Conservation (phyloP, 2,888 invertebrate genomes). For the Sinohyriopsis cumingii region DNA sequence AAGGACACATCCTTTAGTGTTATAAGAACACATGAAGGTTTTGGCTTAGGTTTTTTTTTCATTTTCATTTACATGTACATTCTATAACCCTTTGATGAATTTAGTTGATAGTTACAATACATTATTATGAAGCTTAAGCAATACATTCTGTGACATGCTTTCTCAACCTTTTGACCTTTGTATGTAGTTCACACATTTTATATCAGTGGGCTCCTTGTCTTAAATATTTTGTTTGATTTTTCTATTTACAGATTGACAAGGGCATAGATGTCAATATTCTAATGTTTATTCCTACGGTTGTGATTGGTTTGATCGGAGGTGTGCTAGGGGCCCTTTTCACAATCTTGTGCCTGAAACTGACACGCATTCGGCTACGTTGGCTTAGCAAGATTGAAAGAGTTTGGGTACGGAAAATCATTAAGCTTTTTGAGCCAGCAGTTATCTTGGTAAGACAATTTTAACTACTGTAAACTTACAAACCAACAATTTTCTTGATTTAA, state of each 20-base stretch:
- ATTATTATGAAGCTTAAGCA: too few relatives aligned
- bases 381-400: constrained; percentile 60
- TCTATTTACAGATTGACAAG: constrained; percentile 53
- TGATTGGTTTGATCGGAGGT: constrained; percentile 72
- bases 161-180: too few relatives aligned
- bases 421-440: constrained; percentile 67
- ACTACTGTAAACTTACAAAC: neutral
- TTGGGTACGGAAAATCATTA: constrained; percentile 58
- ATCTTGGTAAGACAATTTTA: constrained; percentile 55
- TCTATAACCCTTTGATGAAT: too few relatives aligned
- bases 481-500: too few relatives aligned
- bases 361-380: constrained; percentile 64
- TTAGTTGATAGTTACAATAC: too few relatives aligned
- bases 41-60: too few relatives aligned
- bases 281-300: constrained; percentile 70
- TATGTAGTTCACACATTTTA: too few relatives aligned
- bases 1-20: too few relatives aligned
- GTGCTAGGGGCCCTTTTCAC: constrained; percentile 71
- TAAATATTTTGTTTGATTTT: neutral
- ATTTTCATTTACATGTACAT: too few relatives aligned
- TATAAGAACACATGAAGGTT: too few relatives aligned
- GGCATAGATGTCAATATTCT: constrained; percentile 71
- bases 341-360: constrained; percentile 71
- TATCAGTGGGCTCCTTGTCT: too few relatives aligned
- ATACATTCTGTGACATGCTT: too few relatives aligned